Evolutionary conservation across 2,113 vertebrate species (phyloP).

Genomic region (Ochotona curzoniae): DNA sequence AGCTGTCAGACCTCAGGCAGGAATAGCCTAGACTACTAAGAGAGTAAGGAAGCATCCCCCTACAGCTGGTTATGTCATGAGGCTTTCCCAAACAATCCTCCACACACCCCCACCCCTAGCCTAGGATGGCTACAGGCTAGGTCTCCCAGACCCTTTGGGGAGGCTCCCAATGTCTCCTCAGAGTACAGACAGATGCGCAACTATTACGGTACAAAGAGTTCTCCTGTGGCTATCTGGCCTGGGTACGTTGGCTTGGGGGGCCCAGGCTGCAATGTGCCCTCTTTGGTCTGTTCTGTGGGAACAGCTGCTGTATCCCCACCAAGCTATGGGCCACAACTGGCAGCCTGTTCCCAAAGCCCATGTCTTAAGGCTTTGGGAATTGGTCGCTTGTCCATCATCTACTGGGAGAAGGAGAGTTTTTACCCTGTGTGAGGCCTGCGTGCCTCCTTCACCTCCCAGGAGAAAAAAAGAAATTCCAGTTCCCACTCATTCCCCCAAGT

Average conservation of each 20-base stretch:
- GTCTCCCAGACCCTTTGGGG: background rate
- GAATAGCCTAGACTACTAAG: too few relatives aligned
- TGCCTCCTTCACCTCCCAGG: background rate
- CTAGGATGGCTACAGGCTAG: background rate
- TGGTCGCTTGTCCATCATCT: background rate
- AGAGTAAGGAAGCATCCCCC: background rate
- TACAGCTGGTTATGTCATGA: background rate
- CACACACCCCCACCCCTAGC: too few relatives aligned
- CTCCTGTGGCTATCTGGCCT: background rate
- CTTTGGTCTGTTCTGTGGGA: background rate
- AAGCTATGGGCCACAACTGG: background rate
- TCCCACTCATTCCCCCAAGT: conserved; percentile 79
- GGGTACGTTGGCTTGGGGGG: background rate
- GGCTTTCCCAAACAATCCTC: background rate
- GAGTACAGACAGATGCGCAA: background rate
- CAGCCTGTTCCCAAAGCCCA: background rate
- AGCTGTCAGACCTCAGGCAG: too few relatives aligned
- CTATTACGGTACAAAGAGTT: background rate
- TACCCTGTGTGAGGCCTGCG: background rate
- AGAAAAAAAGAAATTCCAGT: background rate
- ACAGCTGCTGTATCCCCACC: background rate
- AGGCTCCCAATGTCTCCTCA: background rate
- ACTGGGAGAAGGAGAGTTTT: background rate
- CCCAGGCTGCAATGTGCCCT: background rate
- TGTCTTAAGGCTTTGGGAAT: conserved; percentile 3